A percentile compares a stretch with the other conserved stretches of the same genome.
These are phyloP conservation scores for Drosophila gaucha DNA, from an alignment of 2,888 invertebrate genomes.

Conservation along the genomic window DNA sequence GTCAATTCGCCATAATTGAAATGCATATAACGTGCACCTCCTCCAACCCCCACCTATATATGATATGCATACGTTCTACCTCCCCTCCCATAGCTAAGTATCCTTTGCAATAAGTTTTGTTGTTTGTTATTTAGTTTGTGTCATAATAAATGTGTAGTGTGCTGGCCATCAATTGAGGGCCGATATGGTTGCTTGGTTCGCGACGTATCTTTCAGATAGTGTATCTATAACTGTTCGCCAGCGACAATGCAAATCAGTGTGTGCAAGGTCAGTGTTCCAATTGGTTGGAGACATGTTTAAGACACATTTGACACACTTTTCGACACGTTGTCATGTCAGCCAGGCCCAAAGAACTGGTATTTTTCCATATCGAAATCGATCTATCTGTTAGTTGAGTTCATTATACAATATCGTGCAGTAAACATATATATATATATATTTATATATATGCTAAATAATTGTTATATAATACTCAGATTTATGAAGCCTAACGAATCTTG, in stretches of 20 bases:
- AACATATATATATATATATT: neutral
- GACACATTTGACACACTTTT: slow-evolving; percentile 51
- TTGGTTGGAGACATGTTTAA: slow-evolving; percentile 34
- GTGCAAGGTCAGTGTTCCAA: slow-evolving; percentile 69
- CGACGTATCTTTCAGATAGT: slow-evolving; percentile 47
- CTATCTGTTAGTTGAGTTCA: slow-evolving; percentile 17
- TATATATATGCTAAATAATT: slow-evolving; percentile 22
- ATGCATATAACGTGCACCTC: slow-evolving; percentile 23
- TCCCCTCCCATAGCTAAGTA: slow-evolving; percentile 7
- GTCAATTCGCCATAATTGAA: slow-evolving; percentile 45
- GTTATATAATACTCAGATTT: slow-evolving; percentile 13
- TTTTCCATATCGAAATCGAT: slow-evolving; percentile 42
- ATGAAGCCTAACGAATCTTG: slow-evolving; percentile 1
- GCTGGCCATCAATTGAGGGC: slow-evolving; percentile 11
- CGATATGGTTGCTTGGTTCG: slow-evolving; percentile 17
- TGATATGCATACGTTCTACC: neutral
- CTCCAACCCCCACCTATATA: slow-evolving; percentile 8
- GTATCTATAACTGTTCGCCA: slow-evolving; percentile 18
- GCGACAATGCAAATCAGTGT: slow-evolving; percentile 59
- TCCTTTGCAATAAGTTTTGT: slow-evolving; percentile 42
- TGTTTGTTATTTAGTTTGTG: neutral
- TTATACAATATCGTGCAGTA: slow-evolving; percentile 19
- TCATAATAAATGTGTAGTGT: too few species aligned
- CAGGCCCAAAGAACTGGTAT: slow-evolving; percentile 39
- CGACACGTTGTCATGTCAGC: slow-evolving; percentile 13